These are phyloP conservation scores for Rissa tridactyla DNA, from an alignment of 2,113 vertebrate genomes.

Conservation along the genomic window DNA sequence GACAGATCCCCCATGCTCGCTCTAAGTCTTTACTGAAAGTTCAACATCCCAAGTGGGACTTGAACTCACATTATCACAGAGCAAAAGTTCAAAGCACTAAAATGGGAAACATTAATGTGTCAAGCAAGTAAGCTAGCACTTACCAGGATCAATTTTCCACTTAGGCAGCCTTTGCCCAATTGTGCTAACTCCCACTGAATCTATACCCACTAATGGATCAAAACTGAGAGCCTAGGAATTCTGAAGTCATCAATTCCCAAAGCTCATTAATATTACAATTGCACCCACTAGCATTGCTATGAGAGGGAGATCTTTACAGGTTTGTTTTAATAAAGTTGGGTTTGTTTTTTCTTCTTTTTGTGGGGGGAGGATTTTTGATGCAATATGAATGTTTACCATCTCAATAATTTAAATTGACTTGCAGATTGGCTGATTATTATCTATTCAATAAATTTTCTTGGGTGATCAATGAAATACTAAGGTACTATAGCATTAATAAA, in stretches of 20 bases:
- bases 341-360: not conserved
- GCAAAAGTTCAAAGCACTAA: slow-evolving; percentile 72
- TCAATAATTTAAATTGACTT: not conserved
- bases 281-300: not conserved
- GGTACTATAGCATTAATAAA: not conserved
- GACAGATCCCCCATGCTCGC: slow-evolving; percentile 7
- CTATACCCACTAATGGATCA: slow-evolving; percentile 73
- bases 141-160: slow-evolving; percentile 77
- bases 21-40: slow-evolving; percentile 38
- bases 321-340: not conserved
- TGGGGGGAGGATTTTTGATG: not conserved
- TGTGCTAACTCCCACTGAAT: slow-evolving; percentile 71
- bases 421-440: not conserved
- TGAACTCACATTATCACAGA: slow-evolving; percentile 50
- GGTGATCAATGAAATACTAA: not conserved
- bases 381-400: not conserved
- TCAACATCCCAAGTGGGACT: slow-evolving; percentile 25
- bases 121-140: slow-evolving; percentile 63
- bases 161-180: slow-evolving; percentile 70
- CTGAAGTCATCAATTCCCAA: slow-evolving; percentile 65
- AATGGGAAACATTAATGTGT: slow-evolving; percentile 53
- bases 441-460: not conserved
- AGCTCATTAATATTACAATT: slow-evolving; percentile 64
- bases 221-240: slow-evolving; percentile 61
- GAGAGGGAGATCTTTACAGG: not conserved